These are phyloP conservation scores for Cyprinodon tularosa DNA, from an alignment of 2,113 vertebrate species.

Conservation along the genomic window DNA sequence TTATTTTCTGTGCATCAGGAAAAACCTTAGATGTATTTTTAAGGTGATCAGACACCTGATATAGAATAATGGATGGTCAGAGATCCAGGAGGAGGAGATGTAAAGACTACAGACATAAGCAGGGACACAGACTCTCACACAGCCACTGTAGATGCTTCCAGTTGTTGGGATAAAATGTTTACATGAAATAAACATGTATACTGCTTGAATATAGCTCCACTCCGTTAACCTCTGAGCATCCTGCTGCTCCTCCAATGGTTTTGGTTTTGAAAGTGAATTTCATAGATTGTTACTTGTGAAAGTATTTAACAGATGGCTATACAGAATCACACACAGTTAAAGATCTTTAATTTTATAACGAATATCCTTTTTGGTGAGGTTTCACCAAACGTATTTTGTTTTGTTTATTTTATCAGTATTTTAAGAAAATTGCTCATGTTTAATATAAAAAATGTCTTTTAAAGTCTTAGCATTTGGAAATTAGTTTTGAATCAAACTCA, in stretches of 20 bases:
- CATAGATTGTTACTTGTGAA: slow-evolving; percentile 27
- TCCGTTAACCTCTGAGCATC: neutral
- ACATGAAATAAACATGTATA: slow-evolving; percentile 50
- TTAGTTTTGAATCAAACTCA: slow-evolving; percentile 43
- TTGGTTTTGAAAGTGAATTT: neutral
- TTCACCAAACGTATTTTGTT: slow-evolving; percentile 34
- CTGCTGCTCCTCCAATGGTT: neutral
- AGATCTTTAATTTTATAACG: slow-evolving; percentile 45
- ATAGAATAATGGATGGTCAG: neutral
- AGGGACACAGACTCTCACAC: slow-evolving; percentile 36
- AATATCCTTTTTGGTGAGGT: slow-evolving; percentile 40
- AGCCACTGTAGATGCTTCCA: slow-evolving; percentile 67
- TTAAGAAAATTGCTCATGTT: slow-evolving; percentile 44
- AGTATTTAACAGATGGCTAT: slow-evolving; percentile 24
- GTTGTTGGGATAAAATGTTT: slow-evolving; percentile 68
- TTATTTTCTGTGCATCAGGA: neutral
- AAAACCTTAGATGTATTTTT: neutral
- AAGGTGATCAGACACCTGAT: neutral
- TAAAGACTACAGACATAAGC: slow-evolving; percentile 5
- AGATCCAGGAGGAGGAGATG: neutral
- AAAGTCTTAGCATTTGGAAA: slow-evolving; percentile 36
- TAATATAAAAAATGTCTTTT: slow-evolving; percentile 27
- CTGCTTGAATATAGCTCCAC: slow-evolving; percentile 37
- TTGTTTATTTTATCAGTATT: slow-evolving; percentile 44
- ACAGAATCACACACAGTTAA: slow-evolving; percentile 1